Percentiles rank a stretch among this genome's conserved stretches.
Conservation (phyloP, 2,113 vertebrate species). For the Puffinus mauretanicus region DNA sequence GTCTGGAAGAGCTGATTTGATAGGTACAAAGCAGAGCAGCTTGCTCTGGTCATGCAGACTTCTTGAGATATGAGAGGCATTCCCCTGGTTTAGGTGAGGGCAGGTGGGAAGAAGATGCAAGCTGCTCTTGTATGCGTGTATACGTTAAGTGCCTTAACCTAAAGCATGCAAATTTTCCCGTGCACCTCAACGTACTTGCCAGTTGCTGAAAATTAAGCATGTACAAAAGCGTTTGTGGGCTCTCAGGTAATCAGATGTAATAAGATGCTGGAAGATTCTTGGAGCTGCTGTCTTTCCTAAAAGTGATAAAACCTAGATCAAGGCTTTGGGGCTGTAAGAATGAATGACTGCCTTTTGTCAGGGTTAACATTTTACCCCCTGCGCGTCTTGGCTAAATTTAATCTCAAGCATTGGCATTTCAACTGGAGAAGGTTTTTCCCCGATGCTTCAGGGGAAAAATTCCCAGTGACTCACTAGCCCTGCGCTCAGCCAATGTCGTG, state of each 20-base stretch:
- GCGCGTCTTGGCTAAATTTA: not conserved
- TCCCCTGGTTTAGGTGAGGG: not conserved
- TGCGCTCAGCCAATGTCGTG: rapidly evolving
- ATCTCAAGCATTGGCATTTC: not conserved
- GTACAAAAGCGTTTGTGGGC: not conserved
- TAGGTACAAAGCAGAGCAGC: not conserved
- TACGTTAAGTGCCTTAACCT: not conserved
- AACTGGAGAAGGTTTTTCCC: not conserved
- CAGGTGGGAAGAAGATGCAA: not conserved
- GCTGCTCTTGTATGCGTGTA: rapidly evolving
- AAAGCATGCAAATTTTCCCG: not conserved
- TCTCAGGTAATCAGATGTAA: not conserved
- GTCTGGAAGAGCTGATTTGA: not conserved
- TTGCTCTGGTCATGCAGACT: not conserved
- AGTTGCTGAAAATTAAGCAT: not conserved
- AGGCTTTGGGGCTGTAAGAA: not conserved
- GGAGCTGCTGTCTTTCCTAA: not conserved
- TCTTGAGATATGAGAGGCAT: not conserved
- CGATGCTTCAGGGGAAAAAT: not conserved
- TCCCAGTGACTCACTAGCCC: not conserved
- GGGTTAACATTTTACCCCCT: not conserved
- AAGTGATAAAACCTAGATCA: not conserved
- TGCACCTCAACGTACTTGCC: not conserved
- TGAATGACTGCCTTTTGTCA: not conserved
- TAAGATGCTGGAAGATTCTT: not conserved